These are phyloP conservation scores for Scolopax bukidnonensis DNA, from an alignment of 2,797 vertebrate genomes.

Conservation along the genomic window DNA sequence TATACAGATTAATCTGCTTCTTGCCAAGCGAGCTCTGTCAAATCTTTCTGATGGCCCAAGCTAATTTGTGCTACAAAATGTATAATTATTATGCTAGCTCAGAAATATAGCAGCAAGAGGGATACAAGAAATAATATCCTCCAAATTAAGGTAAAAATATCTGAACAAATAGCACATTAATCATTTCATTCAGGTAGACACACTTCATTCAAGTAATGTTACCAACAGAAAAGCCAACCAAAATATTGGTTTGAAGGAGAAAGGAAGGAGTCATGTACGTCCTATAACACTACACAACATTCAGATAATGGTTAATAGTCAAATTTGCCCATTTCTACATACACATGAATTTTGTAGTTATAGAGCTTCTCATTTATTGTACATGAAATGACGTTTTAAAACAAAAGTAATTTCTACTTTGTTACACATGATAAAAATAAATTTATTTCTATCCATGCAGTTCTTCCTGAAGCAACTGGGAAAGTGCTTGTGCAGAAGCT, in stretches of 20 bases:
- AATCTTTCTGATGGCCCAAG: slow-evolving; percentile 4
- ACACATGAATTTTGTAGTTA: fast-evolving
- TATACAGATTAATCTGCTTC: slow-evolving; percentile 39
- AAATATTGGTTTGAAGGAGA: not conserved
- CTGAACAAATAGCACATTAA: not conserved
- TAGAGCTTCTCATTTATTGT: not conserved
- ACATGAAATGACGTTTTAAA: not conserved
- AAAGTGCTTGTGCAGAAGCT: not conserved
- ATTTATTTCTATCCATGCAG: not conserved
- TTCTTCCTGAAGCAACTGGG: not conserved
- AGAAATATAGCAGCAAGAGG: slow-evolving; percentile 31
- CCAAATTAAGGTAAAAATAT: not conserved
- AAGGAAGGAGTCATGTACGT: not conserved
- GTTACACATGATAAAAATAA: not conserved
- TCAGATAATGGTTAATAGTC: not conserved
- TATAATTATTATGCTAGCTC: not conserved
- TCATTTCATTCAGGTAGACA: not conserved
- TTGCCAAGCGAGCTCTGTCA: slow-evolving; percentile 51
- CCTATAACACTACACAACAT: not conserved
- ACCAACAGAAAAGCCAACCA: not conserved
- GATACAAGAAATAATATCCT: slow-evolving; percentile 3
- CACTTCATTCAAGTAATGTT: not conserved
- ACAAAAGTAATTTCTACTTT: not conserved
- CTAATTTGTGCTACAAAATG: slow-evolving; percentile 3
- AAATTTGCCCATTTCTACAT: not conserved